These are phyloP conservation scores for Apodemus speciosus DNA, from an alignment of 2,113 vertebrate genomes.

Conservation along the genomic window DNA sequence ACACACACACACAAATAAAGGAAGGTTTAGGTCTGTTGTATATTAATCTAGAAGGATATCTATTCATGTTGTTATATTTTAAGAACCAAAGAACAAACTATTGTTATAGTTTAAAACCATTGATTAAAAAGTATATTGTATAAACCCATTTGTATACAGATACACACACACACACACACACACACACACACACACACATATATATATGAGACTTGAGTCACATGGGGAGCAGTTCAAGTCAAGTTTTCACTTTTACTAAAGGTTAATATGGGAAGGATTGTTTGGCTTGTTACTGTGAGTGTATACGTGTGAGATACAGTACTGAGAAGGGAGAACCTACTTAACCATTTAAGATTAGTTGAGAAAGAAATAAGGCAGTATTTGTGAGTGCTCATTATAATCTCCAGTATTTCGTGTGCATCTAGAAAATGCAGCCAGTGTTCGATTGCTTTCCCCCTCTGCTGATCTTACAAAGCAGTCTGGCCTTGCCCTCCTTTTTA, in stretches of 20 bases:
- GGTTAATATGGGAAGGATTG: not conserved
- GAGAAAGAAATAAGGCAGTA: not conserved
- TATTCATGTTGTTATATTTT: too few species aligned
- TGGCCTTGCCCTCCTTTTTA: not conserved
- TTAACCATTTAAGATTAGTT: conserved; percentile 20
- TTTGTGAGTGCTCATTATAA: conserved; percentile 29
- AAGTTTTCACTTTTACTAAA: not conserved
- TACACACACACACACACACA: too few species aligned
- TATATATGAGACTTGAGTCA: not conserved
- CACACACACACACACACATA: not conserved
- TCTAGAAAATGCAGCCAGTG: not conserved
- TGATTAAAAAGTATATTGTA: not conserved
- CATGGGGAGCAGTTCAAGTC: not conserved
- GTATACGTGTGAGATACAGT: not conserved
- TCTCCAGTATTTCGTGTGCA: not conserved
- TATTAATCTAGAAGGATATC: too few species aligned
- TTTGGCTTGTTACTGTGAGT: not conserved
- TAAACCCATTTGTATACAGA: conserved; percentile 1
- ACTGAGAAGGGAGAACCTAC: not conserved
- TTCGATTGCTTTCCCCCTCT: not conserved
- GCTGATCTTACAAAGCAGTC: not conserved
- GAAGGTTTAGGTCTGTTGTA: too few species aligned
- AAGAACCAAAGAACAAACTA: not conserved
- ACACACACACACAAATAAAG: not conserved
- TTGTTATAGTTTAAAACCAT: conserved; percentile 28